These are phyloP conservation scores for Cerastis leucographa DNA, from an alignment of 2,888 invertebrate species.

Conservation along the genomic window DNA sequence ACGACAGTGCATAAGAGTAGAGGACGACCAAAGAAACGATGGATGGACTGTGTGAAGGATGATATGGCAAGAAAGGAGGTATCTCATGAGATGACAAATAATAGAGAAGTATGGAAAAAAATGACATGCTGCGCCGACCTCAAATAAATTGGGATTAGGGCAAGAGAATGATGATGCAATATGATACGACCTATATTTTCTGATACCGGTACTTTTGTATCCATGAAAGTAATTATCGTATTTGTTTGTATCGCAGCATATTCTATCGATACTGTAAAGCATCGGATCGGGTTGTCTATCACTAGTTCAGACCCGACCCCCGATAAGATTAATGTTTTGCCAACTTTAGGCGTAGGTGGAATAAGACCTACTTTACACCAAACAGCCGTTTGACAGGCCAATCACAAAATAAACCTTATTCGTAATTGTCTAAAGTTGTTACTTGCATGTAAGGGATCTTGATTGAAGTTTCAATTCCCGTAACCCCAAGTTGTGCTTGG, in stretches of 20 bases:
- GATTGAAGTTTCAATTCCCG: conserved; percentile 43
- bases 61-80: no score
- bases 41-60: no score
- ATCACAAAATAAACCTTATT: conserved; percentile 40
- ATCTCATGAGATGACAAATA: no score
- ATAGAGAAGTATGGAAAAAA: no score
- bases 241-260: not conserved
- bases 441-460: conserved; percentile 23
- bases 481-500: conserved; percentile 43
- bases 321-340: conserved; percentile 73
- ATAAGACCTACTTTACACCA: conserved; percentile 51
- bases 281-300: not conserved
- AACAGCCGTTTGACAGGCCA: not conserved
- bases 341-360: conserved; percentile 51
- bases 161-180: no score
- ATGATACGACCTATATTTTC: not conserved
- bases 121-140: no score
- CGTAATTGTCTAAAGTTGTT: not conserved
- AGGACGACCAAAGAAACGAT: no score
- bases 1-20: not conserved
- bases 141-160: no score
- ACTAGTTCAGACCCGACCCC: conserved; percentile 55
- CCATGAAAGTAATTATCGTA: not conserved
- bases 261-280: conserved; percentile 1
- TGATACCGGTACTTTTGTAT: not conserved